Base-by-base conservation (phyloP, 2,113 vertebrate genomes). In the Picathartes gymnocephalus region DNA sequence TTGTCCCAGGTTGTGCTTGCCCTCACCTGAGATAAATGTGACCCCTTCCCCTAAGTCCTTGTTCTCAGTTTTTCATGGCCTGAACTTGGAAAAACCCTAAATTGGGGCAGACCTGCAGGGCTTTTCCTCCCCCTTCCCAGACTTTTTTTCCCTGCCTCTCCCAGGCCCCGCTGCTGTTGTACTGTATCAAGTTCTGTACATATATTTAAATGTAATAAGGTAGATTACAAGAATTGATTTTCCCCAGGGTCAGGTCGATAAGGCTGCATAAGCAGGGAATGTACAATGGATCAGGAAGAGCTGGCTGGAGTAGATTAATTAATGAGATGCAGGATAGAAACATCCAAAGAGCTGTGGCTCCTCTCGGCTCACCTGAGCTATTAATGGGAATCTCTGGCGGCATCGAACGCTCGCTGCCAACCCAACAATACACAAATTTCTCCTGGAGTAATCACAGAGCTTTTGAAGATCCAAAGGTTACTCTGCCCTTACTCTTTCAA, bases 131-230 rank as follows among this genome's bases (percentile, higher is more conserved):
- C 68, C 70, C 30, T 76, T 77, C 44, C 51, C 45, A 6, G 61
- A 1, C 15, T 4, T 84, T 40, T 30, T 30, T 88, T 33, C 56
- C 66, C 68, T 21, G 20, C 24, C 70, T 69, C 72, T 44, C 90
- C 35, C 81, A 69, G 83, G 73, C 83, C 74, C 84, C 57, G 3
- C 56, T 6, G 71, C 94, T 88, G 60, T 51, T 90, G 86, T 94
- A 60, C 65, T 23, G 1, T 35, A 57, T 62, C 88, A 61, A 77
- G 37, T 14, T 84, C 91, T 85, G 95, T 94, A 92, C 95, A 91
- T 97, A 94, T 31, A 96, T 98, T 97, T 96, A 96, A 98, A 97
- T 91, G 89, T 92, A 97, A 96, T 87, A 97, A 88, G 78, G 68
- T 94, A 95, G 73, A 90, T 96, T 96, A 94, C 84, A 83, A 58